phyloP scores from a whole-genome alignment of 1,140 invertebrate genomes.

The Condylostylus longicornis region DNA sequence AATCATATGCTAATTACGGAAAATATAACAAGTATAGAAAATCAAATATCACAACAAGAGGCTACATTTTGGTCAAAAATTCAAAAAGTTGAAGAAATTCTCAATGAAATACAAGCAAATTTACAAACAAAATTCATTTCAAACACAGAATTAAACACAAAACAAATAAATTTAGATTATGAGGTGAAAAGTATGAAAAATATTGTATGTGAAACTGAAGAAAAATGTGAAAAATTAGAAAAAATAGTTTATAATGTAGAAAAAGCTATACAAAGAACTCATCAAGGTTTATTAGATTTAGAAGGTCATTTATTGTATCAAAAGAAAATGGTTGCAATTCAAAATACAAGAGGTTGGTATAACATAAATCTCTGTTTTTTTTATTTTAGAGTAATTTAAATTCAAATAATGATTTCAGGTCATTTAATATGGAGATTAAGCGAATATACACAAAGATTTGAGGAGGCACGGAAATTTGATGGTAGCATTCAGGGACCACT shows the following conservation, averaged over 20 bases:
- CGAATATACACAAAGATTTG: conserved; percentile 45
- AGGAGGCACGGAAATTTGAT: conserved; percentile 46
- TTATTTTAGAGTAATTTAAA: background rate
- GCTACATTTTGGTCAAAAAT: conserved; percentile 21
- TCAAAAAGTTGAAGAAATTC: conserved; percentile 23
- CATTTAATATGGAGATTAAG: conserved; percentile 52
- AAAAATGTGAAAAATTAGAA: conserved; percentile 25
- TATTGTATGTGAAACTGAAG: conserved; percentile 29
- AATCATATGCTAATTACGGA: too few species aligned
- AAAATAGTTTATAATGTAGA: conserved; percentile 15
- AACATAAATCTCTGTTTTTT: background rate
- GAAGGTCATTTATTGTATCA: conserved; percentile 27
- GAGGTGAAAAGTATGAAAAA: conserved; percentile 29
- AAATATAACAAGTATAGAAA: too few species aligned
- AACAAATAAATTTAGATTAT: conserved; percentile 24
- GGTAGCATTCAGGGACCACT: conserved; percentile 43
- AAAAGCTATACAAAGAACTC: conserved; percentile 17
- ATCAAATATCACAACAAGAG: too few species aligned
- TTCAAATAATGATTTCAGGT: conserved; percentile 25
- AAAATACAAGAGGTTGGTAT: conserved; percentile 19
- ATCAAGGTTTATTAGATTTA: conserved; percentile 23
- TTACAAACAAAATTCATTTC: conserved; percentile 19
- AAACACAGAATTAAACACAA: conserved; percentile 15
- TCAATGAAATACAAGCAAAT: conserved; percentile 22
- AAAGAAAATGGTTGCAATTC: conserved; percentile 19